These are phyloP conservation scores for Callinectes sapidus DNA, from an alignment of 2,888 invertebrate species.

Conservation along the genomic window DNA sequence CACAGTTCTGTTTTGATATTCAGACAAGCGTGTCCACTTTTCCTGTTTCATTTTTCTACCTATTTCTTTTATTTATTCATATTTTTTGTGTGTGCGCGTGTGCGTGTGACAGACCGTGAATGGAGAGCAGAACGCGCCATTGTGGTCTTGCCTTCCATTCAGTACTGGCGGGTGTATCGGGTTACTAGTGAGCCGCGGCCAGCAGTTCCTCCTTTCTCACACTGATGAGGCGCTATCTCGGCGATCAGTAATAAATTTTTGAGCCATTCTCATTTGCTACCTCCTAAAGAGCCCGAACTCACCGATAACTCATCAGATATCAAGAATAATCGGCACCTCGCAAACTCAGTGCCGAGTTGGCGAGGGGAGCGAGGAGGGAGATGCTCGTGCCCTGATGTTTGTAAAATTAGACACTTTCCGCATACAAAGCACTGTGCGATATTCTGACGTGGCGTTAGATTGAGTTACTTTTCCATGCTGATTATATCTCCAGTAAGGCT, in stretches of 20 bases:
- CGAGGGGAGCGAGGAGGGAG: background rate
- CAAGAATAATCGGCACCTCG: slow-evolving; percentile 12
- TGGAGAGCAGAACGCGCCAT: background rate
- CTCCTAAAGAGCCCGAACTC: slow-evolving; percentile 15
- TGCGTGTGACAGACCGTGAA: slow-evolving; percentile 13
- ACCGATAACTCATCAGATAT: slow-evolving; percentile 17
- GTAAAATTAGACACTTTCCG: background rate
- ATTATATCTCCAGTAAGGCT: background rate
- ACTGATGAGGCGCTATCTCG: background rate
- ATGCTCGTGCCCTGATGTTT: background rate
- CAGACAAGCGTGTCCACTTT: background rate
- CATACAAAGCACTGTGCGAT: background rate
- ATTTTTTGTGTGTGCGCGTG: background rate
- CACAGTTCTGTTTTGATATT: background rate
- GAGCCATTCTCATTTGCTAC: slow-evolving; percentile 19
- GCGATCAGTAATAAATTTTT: background rate
- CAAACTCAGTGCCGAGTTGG: background rate
- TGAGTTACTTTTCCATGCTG: slow-evolving; percentile 8
- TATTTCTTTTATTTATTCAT: no score
- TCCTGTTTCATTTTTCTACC: background rate
- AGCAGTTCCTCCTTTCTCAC: slow-evolving; percentile 18
- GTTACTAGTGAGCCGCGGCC: background rate
- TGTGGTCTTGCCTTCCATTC: background rate
- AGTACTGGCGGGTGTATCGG: background rate
- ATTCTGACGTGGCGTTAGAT: background rate